Percentiles rank a stretch among this genome's conserved stretches.
Evolutionary conservation across 64 coral and sea anemone species (phyloP).

Genomic region (Acropora tenuis): DNA sequence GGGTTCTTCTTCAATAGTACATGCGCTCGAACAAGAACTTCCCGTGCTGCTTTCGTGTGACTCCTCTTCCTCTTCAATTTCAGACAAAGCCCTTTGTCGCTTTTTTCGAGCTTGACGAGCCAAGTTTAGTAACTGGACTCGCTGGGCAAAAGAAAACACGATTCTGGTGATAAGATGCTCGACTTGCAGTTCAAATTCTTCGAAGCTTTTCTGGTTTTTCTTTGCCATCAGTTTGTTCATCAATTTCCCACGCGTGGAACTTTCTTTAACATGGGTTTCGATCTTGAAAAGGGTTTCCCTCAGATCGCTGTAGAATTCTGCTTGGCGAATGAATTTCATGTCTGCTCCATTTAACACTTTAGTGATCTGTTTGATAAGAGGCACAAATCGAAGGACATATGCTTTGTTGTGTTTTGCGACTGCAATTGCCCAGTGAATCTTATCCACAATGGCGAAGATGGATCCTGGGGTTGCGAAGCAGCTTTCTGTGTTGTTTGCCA

Average conservation of each 20-base stretch:
- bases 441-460: constrained; percentile 71
- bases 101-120: constrained; percentile 49
- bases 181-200: constrained; percentile 81
- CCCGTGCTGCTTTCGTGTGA: neutral
- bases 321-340: constrained; percentile 75
- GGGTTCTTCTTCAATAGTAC: constrained; percentile 9
- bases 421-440: constrained; percentile 84
- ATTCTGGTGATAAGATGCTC: constrained; percentile 89
- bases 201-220: constrained; percentile 80
- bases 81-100: constrained; percentile 5
- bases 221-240: constrained; percentile 81
- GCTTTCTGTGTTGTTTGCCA: constrained; percentile 39
- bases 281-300: constrained; percentile 84
- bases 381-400: constrained; percentile 79
- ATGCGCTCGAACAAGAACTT: neutral
- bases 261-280: constrained; percentile 69
- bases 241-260: constrained; percentile 66
- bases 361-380: constrained; percentile 72
- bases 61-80: constrained; percentile 62
- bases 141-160: constrained; percentile 91
- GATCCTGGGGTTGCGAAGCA: constrained; percentile 54
- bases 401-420: constrained; percentile 88
- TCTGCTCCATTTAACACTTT: constrained; percentile 92
- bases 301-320: constrained; percentile 90
- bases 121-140: constrained; percentile 71